phyloP scores from a whole-genome alignment of 2,113 vertebrate species.

The Nothoprocta perdicaria region DNA sequence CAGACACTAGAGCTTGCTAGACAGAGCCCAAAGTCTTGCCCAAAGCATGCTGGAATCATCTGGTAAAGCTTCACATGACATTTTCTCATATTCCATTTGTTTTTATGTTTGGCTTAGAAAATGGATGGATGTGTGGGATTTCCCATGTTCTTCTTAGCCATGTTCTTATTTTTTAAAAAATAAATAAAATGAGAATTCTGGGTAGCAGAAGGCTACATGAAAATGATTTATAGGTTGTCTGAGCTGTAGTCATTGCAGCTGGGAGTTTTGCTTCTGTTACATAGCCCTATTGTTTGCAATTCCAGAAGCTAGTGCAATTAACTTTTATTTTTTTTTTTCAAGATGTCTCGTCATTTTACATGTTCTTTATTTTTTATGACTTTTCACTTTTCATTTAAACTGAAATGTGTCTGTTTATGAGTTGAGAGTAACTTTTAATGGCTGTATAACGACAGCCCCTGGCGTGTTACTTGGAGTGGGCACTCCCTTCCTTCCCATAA shows the following conservation, averaged over 20 bases:
- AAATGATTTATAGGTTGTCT: background rate
- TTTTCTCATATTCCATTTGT: background rate
- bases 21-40: background rate
- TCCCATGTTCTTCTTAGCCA: background rate
- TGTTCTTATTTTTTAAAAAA: background rate
- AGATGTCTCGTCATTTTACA: background rate
- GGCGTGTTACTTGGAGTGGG: background rate
- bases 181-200: background rate
- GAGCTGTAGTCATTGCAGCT: background rate
- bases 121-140: background rate
- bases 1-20: background rate
- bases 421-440: slow-evolving; percentile 24
- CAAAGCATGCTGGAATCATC: background rate
- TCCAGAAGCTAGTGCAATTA: background rate
- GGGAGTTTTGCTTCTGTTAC: background rate
- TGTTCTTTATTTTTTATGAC: background rate
- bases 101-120: background rate
- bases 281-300: background rate
- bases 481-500: slow-evolving; percentile 46
- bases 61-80: background rate
- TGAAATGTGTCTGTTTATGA: slow-evolving; percentile 34
- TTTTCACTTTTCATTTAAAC: slow-evolving; percentile 30
- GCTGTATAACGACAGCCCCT: background rate
- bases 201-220: background rate
- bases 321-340: background rate